Evolutionary conservation across 2,797 vertebrate genomes (phyloP), one percentile per base, ranked within the genome.

Genomic region (Cynodonichthys magdalenae): DNA sequence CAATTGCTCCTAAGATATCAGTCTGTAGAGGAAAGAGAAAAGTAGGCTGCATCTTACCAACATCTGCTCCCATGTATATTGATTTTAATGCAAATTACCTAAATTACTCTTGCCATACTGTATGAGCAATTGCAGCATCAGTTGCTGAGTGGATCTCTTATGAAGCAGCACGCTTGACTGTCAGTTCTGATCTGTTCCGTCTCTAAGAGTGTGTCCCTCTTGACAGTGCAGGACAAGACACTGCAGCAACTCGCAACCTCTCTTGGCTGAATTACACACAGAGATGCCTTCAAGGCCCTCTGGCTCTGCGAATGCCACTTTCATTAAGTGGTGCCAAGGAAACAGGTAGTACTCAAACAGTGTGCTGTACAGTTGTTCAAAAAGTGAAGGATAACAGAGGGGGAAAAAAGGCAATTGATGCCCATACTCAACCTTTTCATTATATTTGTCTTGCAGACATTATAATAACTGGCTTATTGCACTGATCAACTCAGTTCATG

Each of bases 1-100:
- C 72, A 76, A 75, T 76, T 74, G 73, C 71, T 75, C 66, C 62
- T 65, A 53, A 71, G 72, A 66, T 69, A 72, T 66, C 52, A 58
- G 59, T 84, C 75, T 79, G 69, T 69, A 69, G 74, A 67, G 66
- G 56, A 47, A 80, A 71, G 41, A 63, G 50, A 67, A 76, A 73
- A 46, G 31, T 18, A 63, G 54, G 54, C 66, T 61, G 75, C 61
- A 63, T 84, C 58, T 50, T 59, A 54, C 53, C 52, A 77, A 62
- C 68, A 34, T 56, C 56, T 59, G 20, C 15, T 71, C 42, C 50
- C 54, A 56, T 59, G 62, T 81, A 64, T 63, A 79, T 63, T 73
- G 54, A 74, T 76, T 70, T 12, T 60, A 44, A 80, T 81, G 69
- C 56, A 81, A 73, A 85, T 79, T 0, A 61, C 53, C 28, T 52